A percentile compares a stretch with the other conserved stretches of the same genome.
Evolutionary conservation across 2,888 invertebrate genomes (phyloP).

Genomic region (Marronus borbonicus): DNA sequence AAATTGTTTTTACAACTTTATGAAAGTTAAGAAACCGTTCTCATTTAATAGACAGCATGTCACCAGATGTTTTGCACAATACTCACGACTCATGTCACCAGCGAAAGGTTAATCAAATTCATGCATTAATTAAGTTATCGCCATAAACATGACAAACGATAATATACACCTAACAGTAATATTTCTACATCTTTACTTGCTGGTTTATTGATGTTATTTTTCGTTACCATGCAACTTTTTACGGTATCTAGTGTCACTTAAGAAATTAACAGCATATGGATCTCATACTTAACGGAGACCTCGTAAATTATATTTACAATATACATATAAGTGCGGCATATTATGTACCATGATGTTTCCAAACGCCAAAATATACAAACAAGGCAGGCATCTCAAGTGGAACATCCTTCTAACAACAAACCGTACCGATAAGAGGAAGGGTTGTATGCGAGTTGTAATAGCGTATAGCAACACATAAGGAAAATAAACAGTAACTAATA

Average conservation of each 20-base stretch:
- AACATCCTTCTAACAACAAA: constrained; percentile 1
- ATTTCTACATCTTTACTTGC: background rate
- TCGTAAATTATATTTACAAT: background rate
- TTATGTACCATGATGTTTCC: background rate
- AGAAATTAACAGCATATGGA: too few relatives aligned
- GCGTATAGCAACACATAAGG: background rate
- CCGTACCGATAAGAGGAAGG: background rate
- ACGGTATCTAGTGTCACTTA: too few relatives aligned
- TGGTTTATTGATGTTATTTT: background rate
- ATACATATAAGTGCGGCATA: background rate
- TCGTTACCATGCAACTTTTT: background rate
- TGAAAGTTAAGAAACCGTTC: too few relatives aligned
- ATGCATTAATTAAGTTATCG: too few relatives aligned
- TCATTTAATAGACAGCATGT: too few relatives aligned
- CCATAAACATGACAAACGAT: too few relatives aligned
- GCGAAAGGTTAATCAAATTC: too few relatives aligned
- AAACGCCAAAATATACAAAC: background rate
- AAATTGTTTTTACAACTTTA: too few relatives aligned
- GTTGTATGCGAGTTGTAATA: background rate
- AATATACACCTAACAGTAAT: too few relatives aligned
- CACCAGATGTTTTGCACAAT: too few relatives aligned
- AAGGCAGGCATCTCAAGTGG: background rate
- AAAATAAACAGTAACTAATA: background rate
- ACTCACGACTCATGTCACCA: too few relatives aligned
- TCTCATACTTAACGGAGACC: too few relatives aligned